Base-by-base conservation (phyloP, 2,888 invertebrate genomes). In the Listrodromus nycthemerus region DNA sequence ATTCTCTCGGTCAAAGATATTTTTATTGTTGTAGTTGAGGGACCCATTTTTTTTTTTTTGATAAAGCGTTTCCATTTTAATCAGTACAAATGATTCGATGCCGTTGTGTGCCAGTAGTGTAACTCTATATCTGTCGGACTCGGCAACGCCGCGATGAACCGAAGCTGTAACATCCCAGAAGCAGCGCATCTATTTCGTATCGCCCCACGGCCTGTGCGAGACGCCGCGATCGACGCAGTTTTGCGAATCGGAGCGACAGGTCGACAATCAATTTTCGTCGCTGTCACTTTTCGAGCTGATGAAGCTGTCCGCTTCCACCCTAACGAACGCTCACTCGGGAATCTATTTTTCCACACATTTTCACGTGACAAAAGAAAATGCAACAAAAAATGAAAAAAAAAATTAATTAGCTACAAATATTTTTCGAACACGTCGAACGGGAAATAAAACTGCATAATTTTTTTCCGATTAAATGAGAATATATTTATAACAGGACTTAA, bases 231-330 rank as follows among this genome's bases (percentile, higher is more conserved):
- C 21, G 45, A 61, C 30, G 55, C 52, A 50, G 66, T 69, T 80
- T n/a, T 30, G 58, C 65, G 70, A 61, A 24, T 74, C 65, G 8
- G 55, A 24, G 4, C 24, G 55, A 55, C 82, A 69, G 69, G 55
- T 70, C 70, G 55, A 52, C 78, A 69, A 82, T 82, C 78, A 82
- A 82, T 82, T 82, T 79, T 61, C 71, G 52, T 78, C 52, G 41
- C 73, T 69, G 73, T 61, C 45, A 61, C 24, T 82, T 82, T 74
- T 82, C 78, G 69, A 79, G 78, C 69, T 74, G 74, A 82, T 55
- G 21, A 24, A 73, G 61, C 63, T 13, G 82, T 70, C 73, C 61
- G 73, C 55, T 55, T 70, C 41, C 19, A 55, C 55, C 52, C 55
- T 82, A 82, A 79, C 74, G 74, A 78, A 65, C 45, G 63, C 30